Evolutionary conservation across 2,888 invertebrate species (phyloP).

Genomic region (Synanthedon vespiformis): DNA sequence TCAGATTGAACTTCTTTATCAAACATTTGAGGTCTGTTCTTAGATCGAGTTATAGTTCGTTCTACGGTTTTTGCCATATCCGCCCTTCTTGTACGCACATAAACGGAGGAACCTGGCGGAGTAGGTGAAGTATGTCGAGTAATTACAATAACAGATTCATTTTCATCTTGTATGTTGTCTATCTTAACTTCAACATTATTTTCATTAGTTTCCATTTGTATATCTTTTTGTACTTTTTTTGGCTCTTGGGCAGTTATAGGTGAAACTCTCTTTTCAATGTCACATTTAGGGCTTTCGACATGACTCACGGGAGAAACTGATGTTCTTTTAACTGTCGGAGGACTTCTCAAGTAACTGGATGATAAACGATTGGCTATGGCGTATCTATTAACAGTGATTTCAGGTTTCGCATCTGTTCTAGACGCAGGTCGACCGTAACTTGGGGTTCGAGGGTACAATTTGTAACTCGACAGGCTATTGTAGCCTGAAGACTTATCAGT

Average conservation of each 20-base stretch:
- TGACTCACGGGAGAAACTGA: slow-evolving; percentile 48
- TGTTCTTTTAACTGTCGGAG: slow-evolving; percentile 44
- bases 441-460: slow-evolving; percentile 63
- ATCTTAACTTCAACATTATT: slow-evolving; percentile 14
- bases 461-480: slow-evolving; percentile 59
- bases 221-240: slow-evolving; percentile 13
- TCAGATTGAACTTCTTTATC: slow-evolving; percentile 83
- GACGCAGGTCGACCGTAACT: slow-evolving; percentile 43
- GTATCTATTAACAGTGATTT: slow-evolving; percentile 38
- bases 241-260: slow-evolving; percentile 24
- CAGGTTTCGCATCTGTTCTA: slow-evolving; percentile 37
- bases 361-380: slow-evolving; percentile 53
- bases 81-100: slow-evolving; percentile 75
- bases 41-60: slow-evolving; percentile 74
- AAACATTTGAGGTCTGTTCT: slow-evolving; percentile 66
- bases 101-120: slow-evolving; percentile 74
- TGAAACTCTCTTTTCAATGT: slow-evolving; percentile 26
- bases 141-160: slow-evolving; percentile 72
- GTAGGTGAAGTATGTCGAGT: slow-evolving; percentile 85
- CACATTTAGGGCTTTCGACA: slow-evolving; percentile 26
- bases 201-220: slow-evolving; percentile 13
- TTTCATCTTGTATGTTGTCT: slow-evolving; percentile 22
- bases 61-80: slow-evolving; percentile 81
- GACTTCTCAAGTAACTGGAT: slow-evolving; percentile 52
- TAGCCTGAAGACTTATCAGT: slow-evolving; percentile 67